Evolutionary conservation across 2,797 vertebrate genomes (phyloP).

Genomic region (Parauchenoglanis ngamensis): DNA sequence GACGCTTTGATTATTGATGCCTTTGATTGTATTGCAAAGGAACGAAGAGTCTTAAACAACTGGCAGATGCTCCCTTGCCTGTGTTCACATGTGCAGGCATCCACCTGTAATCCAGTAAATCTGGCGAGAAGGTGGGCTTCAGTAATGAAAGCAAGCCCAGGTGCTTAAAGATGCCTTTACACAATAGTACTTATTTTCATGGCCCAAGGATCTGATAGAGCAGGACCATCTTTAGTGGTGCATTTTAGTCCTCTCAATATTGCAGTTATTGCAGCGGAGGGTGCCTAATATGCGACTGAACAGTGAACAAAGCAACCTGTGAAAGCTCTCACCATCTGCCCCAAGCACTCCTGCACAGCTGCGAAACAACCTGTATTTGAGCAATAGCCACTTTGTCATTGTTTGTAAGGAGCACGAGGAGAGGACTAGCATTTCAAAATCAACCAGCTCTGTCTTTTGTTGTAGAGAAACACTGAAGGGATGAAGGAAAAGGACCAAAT

Average conservation of each 20-base stretch:
- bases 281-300: slow-evolving; percentile 31
- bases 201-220: slow-evolving; percentile 32
- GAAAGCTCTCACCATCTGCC: slow-evolving; percentile 54
- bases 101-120: slow-evolving; percentile 53
- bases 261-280: slow-evolving; percentile 18
- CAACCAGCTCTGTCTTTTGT: neutral
- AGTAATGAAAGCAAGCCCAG: slow-evolving; percentile 22
- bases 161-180: slow-evolving; percentile 37
- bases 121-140: slow-evolving; percentile 32
- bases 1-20: slow-evolving; percentile 49
- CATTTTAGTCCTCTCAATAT: slow-evolving; percentile 16
- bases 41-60: slow-evolving; percentile 29
- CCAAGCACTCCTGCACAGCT: slow-evolving; percentile 47
- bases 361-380: slow-evolving; percentile 33
- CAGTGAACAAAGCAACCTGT: slow-evolving; percentile 47
- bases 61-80: slow-evolving; percentile 35
- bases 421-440: slow-evolving; percentile 29
- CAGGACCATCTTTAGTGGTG: slow-evolving; percentile 19
- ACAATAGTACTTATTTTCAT: slow-evolving; percentile 37
- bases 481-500: neutral
- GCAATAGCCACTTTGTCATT: slow-evolving; percentile 37
- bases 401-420: slow-evolving; percentile 22
- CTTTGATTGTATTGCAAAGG: slow-evolving; percentile 32
- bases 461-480: neutral
- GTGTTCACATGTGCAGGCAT: slow-evolving; percentile 36